Percentiles rank a stretch among this genome's conserved stretches.
These are phyloP conservation scores for Platyscapa corneri DNA, from an alignment of 1,140 invertebrate genomes.

Conservation along the genomic window DNA sequence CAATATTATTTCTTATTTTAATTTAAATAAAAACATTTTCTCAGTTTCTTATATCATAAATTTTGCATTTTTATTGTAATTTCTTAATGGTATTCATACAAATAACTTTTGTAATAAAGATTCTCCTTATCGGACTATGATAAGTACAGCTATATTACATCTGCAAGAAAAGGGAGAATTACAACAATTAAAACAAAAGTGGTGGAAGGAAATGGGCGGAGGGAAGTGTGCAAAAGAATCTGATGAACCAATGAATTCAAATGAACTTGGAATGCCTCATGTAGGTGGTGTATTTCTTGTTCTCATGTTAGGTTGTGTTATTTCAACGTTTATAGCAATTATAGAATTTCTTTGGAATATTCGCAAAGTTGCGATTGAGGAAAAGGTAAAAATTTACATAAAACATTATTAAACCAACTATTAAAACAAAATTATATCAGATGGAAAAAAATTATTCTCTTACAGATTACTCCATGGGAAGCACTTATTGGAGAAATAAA, in stretches of 20 bases:
- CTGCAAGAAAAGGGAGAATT: constrained; percentile 88
- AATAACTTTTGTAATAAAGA: no score
- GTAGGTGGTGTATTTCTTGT: constrained; percentile 95
- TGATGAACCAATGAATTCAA: constrained; percentile 50
- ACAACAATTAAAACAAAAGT: constrained; percentile 86
- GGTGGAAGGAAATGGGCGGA: constrained; percentile 83
- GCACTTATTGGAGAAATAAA: constrained; percentile 78
- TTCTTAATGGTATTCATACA: no score
- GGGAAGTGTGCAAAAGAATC: constrained; percentile 60
- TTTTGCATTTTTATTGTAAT: no score
- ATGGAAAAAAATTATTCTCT: constrained; percentile 11
- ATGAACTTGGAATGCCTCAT: constrained; percentile 83
- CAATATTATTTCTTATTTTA: no score
- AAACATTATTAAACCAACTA: neutral
- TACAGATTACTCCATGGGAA: constrained; percentile 77
- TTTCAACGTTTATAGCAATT: constrained; percentile 80
- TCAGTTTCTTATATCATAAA: no score
- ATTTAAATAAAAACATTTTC: no score
- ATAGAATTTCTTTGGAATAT: constrained; percentile 90
- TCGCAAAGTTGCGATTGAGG: constrained; percentile 83
- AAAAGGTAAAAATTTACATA: constrained; percentile 76
- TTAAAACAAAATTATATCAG: no score
- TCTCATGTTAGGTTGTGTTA: constrained; percentile 80
- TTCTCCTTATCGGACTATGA: constrained; percentile 82
- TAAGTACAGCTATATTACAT: constrained; percentile 84